phyloP scores from a whole-genome alignment of 2,888 invertebrate genomes.

The Cephalotes varians region DNA sequence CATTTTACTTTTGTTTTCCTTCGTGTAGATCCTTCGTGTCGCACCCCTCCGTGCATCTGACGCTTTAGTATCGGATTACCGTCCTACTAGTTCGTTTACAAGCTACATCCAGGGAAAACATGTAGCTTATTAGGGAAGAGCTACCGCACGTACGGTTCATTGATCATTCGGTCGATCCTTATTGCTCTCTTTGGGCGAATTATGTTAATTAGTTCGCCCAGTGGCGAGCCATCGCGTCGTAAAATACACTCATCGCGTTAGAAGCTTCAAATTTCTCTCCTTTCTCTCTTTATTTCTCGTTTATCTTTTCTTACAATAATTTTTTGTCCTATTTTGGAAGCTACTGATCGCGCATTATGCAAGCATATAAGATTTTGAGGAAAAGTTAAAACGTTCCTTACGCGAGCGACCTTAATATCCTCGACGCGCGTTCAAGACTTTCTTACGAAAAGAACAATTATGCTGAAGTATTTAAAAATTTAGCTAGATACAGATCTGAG shows the following conservation, averaged over 20 bases:
- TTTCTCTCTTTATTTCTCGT: neutral
- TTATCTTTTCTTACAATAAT: slow-evolving; percentile 15
- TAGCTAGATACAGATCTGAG: too few relatives aligned
- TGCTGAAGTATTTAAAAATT: too few relatives aligned
- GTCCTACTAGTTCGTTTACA: slow-evolving; percentile 32
- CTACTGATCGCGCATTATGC: slow-evolving; percentile 61
- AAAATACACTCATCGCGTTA: neutral
- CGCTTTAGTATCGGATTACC: slow-evolving; percentile 43
- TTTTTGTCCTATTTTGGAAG: slow-evolving; percentile 46
- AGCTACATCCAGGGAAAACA: slow-evolving; percentile 25
- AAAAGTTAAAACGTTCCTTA: slow-evolving; percentile 61
- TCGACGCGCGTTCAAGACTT: slow-evolving; percentile 55
- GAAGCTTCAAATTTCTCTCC: slow-evolving; percentile 4
- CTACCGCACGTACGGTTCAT: slow-evolving; percentile 36
- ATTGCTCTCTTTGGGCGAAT: slow-evolving; percentile 22
- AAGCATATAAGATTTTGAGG: slow-evolving; percentile 66
- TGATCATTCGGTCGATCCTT: slow-evolving; percentile 3
- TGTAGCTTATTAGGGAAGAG: slow-evolving; percentile 42
- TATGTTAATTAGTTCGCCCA: slow-evolving; percentile 31
- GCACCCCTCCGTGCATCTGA: slow-evolving; percentile 23
- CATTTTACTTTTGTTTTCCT: slow-evolving; percentile 9
- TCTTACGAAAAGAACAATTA: too few relatives aligned
- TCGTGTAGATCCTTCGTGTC: neutral
- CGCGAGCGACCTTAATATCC: slow-evolving; percentile 60
- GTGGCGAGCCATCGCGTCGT: neutral